Base-by-base conservation (phyloP, 2,113 vertebrate genomes). In the Rostratula benghalensis region DNA sequence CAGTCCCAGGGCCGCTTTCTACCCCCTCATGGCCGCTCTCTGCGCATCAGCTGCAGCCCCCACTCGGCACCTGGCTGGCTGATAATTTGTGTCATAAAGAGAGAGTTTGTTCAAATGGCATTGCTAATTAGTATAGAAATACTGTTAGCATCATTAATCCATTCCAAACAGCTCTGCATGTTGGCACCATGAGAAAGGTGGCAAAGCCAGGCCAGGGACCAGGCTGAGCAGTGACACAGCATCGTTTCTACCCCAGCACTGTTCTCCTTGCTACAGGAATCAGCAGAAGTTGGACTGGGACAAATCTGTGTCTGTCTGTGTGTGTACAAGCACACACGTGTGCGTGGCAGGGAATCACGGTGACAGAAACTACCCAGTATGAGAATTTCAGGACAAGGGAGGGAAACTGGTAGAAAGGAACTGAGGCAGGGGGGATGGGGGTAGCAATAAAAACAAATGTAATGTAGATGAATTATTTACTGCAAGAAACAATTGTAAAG, bases 391-490 rank as follows among this genome's bases (percentile, higher is more conserved):
- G 70, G 54, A 71, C 28, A 54, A 45, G 74, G 70, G 63, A 91
- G 39, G 37, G 64, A 97, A 85, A 89, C 50, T 65, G 41, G 27
- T 16, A 82, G 77, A 92, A 89, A 75, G 65, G 70, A 86, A 24
- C 51, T 5, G 33, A 86, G 71, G 25, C 7, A 51, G 51, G 69
- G 70, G 70, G 54, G 35, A 30, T 18, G 35, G 45, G 83, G 80
- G 75, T 48, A 89, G 75, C 93, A 92, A 96, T 92, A 93, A 95
- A 97, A 51, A 4, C 43, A 86, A 95, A 96, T 82, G 89, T 93
- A 97, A 97, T 96, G 95, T 71, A 71, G 95, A 95, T 97, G 90
- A 98, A 97, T 97, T 97, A 97, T 98, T 98, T 98, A 97, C 96
- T 95, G 96, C 96, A 95, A 95, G 94, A 97, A 98, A 97, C 97